Conservation (phyloP, 2,797 vertebrate genomes). For the Euthynnus affinis region DNA sequence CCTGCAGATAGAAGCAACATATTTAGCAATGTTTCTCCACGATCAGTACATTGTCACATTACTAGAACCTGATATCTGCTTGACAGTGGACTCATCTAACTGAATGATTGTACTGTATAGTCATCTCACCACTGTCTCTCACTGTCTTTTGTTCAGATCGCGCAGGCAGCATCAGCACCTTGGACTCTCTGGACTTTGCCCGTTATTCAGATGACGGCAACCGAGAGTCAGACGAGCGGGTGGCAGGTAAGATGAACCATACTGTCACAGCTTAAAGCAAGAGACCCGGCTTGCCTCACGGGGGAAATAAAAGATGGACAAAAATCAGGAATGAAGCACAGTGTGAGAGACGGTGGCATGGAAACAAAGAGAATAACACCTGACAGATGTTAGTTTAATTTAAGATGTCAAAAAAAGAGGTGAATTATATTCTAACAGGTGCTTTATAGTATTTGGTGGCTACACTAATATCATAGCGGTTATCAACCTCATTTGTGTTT, state of each 20-base stretch:
- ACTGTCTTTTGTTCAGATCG: slow-evolving; percentile 88
- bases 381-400: neutral
- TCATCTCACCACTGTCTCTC: slow-evolving; percentile 37
- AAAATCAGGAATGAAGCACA: neutral
- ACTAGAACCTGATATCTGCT: neutral
- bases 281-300: neutral
- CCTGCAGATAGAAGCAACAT: neutral
- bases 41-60: neutral
- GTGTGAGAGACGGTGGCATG: neutral
- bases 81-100: neutral
- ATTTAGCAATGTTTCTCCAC: neutral
- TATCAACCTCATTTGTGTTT: neutral
- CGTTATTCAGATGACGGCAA: slow-evolving; percentile 99
- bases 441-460: neutral
- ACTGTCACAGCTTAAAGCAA: slow-evolving; percentile 1
- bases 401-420: neutral
- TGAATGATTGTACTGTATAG: neutral
- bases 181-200: slow-evolving; percentile 99
- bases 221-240: slow-evolving; percentile 95
- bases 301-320: slow-evolving; percentile 14
- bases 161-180: slow-evolving; percentile 97
- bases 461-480: too few species aligned
- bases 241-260: slow-evolving; percentile 90
- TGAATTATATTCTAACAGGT: neutral
- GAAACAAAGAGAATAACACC: slow-evolving; percentile 13